These are phyloP conservation scores for Scyliorhinus canicula DNA, from an alignment of 2,797 vertebrate species.

Conservation along the genomic window DNA sequence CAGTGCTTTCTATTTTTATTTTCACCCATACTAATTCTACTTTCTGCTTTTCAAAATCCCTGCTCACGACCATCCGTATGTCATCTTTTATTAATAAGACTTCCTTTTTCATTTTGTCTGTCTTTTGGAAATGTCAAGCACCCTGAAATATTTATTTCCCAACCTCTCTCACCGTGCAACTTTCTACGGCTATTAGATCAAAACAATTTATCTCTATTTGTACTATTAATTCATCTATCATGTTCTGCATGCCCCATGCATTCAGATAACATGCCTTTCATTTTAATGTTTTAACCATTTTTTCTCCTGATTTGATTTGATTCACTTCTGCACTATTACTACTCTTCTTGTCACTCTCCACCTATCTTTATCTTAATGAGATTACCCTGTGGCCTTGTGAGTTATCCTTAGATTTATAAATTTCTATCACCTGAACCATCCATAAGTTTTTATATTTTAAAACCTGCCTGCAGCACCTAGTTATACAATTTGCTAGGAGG, in stretches of 20 bases:
- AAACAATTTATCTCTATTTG: background rate
- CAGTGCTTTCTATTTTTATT: background rate
- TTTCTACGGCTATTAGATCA: background rate
- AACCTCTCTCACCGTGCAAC: background rate
- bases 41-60: background rate
- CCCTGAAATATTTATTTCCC: background rate
- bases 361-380: too few relatives aligned
- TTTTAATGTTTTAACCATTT: background rate
- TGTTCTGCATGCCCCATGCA: background rate
- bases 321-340: background rate
- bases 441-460: background rate
- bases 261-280: background rate
- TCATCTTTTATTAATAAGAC: background rate
- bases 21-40: background rate
- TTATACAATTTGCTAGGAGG: background rate
- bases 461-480: background rate
- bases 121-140: background rate
- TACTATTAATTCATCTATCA: background rate
- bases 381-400: background rate
- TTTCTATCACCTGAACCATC: background rate
- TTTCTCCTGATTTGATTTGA: background rate
- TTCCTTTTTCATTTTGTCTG: background rate
- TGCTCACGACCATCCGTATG: background rate
- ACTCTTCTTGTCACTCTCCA: background rate
- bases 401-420: background rate